Evolutionary conservation across 2,797 vertebrate species (phyloP).

Genomic region (Xyrichtys novacula): DNA sequence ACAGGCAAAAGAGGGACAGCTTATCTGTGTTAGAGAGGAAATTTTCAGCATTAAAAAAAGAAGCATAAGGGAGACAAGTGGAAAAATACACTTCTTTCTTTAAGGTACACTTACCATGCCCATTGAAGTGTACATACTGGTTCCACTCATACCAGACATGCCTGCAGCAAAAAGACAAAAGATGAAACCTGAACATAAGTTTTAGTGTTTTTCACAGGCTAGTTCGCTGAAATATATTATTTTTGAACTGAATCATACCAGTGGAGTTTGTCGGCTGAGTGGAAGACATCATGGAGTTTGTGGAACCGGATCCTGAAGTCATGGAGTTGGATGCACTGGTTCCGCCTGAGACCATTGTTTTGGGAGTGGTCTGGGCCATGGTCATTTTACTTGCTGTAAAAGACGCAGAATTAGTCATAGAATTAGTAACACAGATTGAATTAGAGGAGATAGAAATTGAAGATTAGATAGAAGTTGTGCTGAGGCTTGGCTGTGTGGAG

Average conservation of each 20-base stretch:
- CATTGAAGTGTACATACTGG: constrained; percentile 4
- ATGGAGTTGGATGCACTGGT: not conserved
- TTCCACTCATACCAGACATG: constrained; percentile 15
- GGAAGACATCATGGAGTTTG: constrained; percentile 4
- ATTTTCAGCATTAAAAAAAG: not conserved
- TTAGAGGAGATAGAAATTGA: not conserved
- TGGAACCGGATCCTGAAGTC: not conserved
- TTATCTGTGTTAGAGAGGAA: constrained; percentile 60
- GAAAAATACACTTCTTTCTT: not conserved
- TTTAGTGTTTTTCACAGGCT: not conserved
- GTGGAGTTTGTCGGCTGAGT: not conserved
- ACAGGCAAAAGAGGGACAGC: constrained; percentile 80
- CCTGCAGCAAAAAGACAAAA: not conserved
- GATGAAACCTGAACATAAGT: not conserved
- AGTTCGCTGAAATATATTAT: not conserved
- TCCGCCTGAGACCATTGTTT: not conserved
- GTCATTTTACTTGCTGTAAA: constrained; percentile 11
- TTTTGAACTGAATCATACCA: constrained; percentile 19
- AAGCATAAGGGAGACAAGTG: not conserved
- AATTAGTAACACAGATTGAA: constrained; percentile 11
- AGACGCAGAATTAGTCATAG: not conserved
- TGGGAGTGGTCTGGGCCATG: not conserved
- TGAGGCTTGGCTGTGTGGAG: not conserved
- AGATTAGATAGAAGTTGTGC: not conserved
- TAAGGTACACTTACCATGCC: constrained; percentile 50